These are phyloP conservation scores for Scylla paramamosain DNA, from an alignment of 1,140 invertebrate genomes.

Conservation along the genomic window DNA sequence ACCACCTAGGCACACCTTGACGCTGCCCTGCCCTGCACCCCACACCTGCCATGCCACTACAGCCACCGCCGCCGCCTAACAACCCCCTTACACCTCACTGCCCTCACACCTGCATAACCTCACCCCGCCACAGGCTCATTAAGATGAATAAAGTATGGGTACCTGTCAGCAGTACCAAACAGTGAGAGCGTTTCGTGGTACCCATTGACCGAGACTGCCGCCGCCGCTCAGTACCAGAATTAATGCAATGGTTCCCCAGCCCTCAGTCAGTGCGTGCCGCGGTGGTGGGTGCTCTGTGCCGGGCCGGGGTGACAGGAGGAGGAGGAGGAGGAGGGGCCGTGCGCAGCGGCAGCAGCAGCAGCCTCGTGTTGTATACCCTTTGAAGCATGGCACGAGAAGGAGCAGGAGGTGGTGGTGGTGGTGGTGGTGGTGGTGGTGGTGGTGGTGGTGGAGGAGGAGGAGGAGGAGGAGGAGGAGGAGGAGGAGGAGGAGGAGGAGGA, in stretches of 20 bases:
- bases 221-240: no score
- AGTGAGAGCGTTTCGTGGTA: no score
- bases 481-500: neutral
- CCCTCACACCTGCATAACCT: neutral
- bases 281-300: no score
- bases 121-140: no score
- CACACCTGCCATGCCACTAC: neutral
- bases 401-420: no score
- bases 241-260: no score
- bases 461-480: neutral
- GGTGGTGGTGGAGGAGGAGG: neutral
- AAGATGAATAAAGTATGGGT: no score
- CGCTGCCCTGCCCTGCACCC: neutral
- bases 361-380: neutral
- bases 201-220: no score
- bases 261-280: no score
- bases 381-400: neutral
- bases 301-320: neutral
- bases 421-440: no score
- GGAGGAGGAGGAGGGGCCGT: neutral
- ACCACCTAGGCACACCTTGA: neutral
- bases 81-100: neutral
- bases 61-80: neutral
- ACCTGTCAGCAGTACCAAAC: no score
- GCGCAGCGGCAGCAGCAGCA: neutral